Percentiles rank a stretch among this genome's conserved stretches.
phyloP scores from a whole-genome alignment of 2,888 invertebrate genomes.

The Sarcophaga subvicina region DNA sequence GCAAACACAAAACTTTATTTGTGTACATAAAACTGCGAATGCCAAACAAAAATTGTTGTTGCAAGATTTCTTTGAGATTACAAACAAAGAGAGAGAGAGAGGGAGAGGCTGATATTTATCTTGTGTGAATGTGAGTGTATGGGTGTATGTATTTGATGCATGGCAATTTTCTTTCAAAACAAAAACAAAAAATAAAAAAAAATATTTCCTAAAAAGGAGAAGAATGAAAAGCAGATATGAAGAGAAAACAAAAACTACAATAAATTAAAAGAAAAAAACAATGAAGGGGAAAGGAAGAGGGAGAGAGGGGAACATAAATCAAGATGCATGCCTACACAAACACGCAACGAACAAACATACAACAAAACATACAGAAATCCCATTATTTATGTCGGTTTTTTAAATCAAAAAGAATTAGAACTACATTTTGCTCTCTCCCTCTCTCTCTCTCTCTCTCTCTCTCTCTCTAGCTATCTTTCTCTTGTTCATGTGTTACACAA shows the following conservation, averaged over 20 bases:
- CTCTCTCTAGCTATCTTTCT: no score
- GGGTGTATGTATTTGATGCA: conserved; percentile 12
- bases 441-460: not conserved
- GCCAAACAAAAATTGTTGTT: no score
- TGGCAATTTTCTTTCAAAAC: conserved; percentile 61
- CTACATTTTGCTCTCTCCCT: not conserved
- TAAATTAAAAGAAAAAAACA: conserved; percentile 27
- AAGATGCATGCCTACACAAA: no score
- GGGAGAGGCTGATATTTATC: conserved; percentile 40
- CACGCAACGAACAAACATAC: no score
- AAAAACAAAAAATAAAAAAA: conserved; percentile 12
- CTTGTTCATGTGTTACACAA: no score
- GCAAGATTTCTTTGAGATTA: not conserved
- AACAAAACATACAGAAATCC: not conserved
- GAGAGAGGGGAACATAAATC: not conserved
- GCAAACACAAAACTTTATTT: not conserved
- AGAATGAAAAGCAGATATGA: not conserved
- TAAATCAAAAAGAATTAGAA: not conserved
- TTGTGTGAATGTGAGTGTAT: not conserved
- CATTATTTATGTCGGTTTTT: conserved; percentile 48
- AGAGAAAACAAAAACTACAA: not conserved
- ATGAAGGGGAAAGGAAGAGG: conserved; percentile 26
- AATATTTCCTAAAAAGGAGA: not conserved
- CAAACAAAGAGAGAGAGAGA: not conserved
- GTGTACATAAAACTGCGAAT: not conserved